phyloP scores from a whole-genome alignment of 2,888 invertebrate genomes.

The Ectropis crepuscularia region DNA sequence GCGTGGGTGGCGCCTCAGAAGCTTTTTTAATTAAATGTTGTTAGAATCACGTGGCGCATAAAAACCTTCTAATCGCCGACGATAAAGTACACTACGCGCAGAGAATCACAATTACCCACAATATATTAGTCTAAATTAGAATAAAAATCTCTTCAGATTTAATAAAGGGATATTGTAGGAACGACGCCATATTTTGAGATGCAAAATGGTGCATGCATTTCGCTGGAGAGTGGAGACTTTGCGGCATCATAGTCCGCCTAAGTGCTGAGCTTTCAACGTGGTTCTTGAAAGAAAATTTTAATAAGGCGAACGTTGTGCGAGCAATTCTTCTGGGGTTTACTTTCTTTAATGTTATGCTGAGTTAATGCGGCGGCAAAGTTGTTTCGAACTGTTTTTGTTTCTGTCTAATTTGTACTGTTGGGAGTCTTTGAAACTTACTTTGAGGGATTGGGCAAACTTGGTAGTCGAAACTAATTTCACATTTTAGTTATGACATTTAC shows the following conservation, averaged over 20 bases:
- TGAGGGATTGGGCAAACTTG: constrained; percentile 3
- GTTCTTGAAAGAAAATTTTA: constrained; percentile 59
- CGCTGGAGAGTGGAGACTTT: constrained; percentile 26
- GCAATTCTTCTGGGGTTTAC: constrained; percentile 48
- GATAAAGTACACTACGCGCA: constrained; percentile 64
- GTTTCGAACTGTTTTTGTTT: constrained; percentile 31
- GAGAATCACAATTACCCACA: constrained; percentile 61
- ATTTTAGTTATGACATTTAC: not conserved
- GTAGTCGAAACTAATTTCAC: constrained; percentile 4
- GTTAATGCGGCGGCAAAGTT: constrained; percentile 33
- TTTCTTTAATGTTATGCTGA: constrained; percentile 50
- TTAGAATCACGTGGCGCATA: constrained; percentile 55
- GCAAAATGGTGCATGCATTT: constrained; percentile 62
- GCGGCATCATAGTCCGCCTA: constrained; percentile 25
- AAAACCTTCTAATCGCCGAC: constrained; percentile 58
- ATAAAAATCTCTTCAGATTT: constrained; percentile 52
- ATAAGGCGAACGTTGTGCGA: constrained; percentile 54
- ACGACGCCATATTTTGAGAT: constrained; percentile 45
- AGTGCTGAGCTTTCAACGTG: constrained; percentile 26
- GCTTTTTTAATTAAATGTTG: constrained; percentile 52
- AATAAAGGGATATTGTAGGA: constrained; percentile 53
- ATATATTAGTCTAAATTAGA: constrained; percentile 57
- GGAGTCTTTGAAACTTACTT: constrained; percentile 6
- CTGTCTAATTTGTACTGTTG: constrained; percentile 16
- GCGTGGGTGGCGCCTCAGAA: constrained; percentile 18